Conservation (phyloP, 2,113 vertebrate genomes). For the Ascaphus truei region DNA sequence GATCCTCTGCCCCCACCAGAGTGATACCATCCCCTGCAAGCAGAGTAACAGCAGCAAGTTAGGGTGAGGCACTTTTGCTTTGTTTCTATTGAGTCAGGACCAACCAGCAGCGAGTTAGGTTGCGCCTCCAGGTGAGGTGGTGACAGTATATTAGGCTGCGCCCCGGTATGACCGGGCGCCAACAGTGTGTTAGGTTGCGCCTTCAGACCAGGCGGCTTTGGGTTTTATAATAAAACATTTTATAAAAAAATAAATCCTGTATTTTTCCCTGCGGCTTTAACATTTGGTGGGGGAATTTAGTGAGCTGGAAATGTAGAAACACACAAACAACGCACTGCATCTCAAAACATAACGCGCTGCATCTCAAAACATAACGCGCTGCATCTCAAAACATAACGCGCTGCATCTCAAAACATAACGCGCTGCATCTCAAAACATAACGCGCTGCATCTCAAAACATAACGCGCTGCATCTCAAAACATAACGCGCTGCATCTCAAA, state of each 20-base stretch:
- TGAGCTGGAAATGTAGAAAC: too few species aligned
- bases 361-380: too few species aligned
- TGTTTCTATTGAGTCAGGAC: not conserved
- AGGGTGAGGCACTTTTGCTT: not conserved
- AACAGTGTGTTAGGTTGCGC: not conserved
- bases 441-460: too few species aligned
- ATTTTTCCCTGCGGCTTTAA: not conserved
- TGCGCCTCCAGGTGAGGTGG: conserved; percentile 27
- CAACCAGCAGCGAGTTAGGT: not conserved
- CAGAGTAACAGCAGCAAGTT: not conserved
- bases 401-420: too few species aligned
- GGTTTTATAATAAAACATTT: conserved; percentile 35
- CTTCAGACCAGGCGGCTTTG: conserved; percentile 2
- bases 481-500: too few species aligned
- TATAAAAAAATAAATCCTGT: conserved; percentile 1
- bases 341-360: too few species aligned
- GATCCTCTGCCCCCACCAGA: not conserved
- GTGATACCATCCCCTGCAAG: not conserved
- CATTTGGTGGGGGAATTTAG: too few species aligned
- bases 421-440: too few species aligned
- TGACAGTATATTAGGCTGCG: not conserved
- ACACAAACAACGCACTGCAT: too few species aligned
- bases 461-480: too few species aligned
- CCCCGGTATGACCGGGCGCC: not conserved
- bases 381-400: too few species aligned